Base-by-base conservation (phyloP, 2,113 vertebrate species). In the Syrrhaptes paradoxus region DNA sequence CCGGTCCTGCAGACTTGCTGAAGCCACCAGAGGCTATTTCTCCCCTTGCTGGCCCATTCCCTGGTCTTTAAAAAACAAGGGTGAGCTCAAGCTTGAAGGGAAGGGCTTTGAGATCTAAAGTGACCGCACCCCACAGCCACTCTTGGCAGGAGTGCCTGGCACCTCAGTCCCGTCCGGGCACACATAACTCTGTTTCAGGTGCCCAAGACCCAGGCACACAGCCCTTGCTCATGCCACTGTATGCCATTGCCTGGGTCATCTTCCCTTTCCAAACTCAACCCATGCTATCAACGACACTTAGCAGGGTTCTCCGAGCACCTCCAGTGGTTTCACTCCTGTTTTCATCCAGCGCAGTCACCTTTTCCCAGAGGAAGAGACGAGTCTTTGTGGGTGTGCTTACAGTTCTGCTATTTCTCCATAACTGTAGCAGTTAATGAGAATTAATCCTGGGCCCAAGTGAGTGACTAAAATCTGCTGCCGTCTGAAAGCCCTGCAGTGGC, bases 381-480 rank as follows among this genome's bases (percentile, higher is more conserved):
- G 24, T 13, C 29, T 59, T 31, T 19, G 4, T 51, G 41, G 17
- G 43, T 34, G 31, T 32, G n/a, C 16, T 57, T 21, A 5, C 26
- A 26, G 26, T 46, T 46, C 45, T 2, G 3, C 0, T 45, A 45
- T 21, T 70, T 43, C 41, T 79, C 74, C 17, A 0, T 46, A 75
- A 55, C 20, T 36, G 71, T 2, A 61, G 66, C 71, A 55, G 67
- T 54, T 87, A 61, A 34, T 10, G 28, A 88, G 43, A 59, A 83
- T 67, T 85, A 51, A 67, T 51, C 62, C 36, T 4, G 5, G 19
- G 45, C 70, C 25, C 57, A 45, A 78, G 34, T 0, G 1, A 85
- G 71, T 31, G 55, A 83, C 85, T 70, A 59, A 85, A 94, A 80
- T 63, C 72, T 93, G 45, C 58, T 45, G 82, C 87, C 93, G 77